Base-by-base conservation (phyloP, 2,888 invertebrate species). In the Scelioninae gen. 1 region DNA sequence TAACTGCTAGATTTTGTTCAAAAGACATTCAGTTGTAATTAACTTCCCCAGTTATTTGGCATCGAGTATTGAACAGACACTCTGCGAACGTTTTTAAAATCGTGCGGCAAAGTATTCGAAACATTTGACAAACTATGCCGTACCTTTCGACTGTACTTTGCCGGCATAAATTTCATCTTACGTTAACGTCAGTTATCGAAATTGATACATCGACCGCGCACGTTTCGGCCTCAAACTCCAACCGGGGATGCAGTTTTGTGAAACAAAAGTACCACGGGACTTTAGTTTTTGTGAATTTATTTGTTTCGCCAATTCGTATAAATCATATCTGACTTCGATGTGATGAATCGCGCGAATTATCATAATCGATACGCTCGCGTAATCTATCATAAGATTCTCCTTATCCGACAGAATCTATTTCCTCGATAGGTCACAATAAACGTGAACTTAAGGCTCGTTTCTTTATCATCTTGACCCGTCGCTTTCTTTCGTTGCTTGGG, bases 1-100 rank as follows among this genome's bases (percentile, higher is more conserved):
- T 71, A 58, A 58, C 71, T 78, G 78, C 65, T 71, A 72, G 65
- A 65, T 78, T n/a, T 78, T 78, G 71, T 65, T 29, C 58, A 15
- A 29, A 71, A 65, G 65, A 65, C 47, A 78, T 78, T 65, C 65
- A 55, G 51, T 51, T 32, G 65, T 71, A 80, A 80, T 68, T 74
- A 80, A 80, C 80, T 80, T 80, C 47, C 68, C 55, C 62, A 60
- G 74, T 68, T 68, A 68, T 60, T 72, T 10, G 29, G 16, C 66
- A 23, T 34, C 13, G 63, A 74, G 62, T 68, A 68, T 74, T 74
- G 74, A 47, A 62, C 40, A 74, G 69, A 60, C 53, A 71, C 60
- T 79, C 62, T 66, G n/a, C 29, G 43, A 79, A 68, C 79, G 55
- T 74, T 68, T 74, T 68, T 55, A 38, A 65, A 80, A 66, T 80